phyloP scores from a whole-genome alignment of 2,888 invertebrate species.

The Cataglyphis cursor region DNA sequence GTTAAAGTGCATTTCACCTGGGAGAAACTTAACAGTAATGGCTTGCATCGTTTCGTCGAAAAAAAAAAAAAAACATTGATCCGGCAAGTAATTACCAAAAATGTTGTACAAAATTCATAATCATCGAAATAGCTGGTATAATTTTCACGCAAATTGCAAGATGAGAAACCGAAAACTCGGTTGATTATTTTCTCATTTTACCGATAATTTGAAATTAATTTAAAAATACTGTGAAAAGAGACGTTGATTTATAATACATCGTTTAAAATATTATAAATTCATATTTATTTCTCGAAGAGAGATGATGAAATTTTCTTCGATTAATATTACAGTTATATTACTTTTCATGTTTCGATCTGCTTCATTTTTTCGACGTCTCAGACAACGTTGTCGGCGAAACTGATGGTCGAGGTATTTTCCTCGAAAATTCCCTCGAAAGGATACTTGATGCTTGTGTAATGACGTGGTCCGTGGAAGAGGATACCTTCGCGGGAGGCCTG shows the following conservation, averaged over 20 bases:
- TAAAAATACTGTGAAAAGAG: neutral
- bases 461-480: slow-evolving; percentile 65
- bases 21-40: slow-evolving; percentile 61
- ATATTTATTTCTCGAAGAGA: neutral
- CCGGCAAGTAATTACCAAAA: slow-evolving; percentile 33
- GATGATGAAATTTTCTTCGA: neutral
- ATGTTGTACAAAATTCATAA: neutral
- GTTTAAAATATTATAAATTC: neutral
- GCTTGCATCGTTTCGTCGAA: slow-evolving; percentile 60
- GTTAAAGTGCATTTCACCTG: slow-evolving; percentile 57
- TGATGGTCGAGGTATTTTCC: slow-evolving; percentile 50
- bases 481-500: slow-evolving; percentile 67
- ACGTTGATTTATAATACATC: neutral
- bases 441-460: slow-evolving; percentile 68
- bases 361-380: slow-evolving; percentile 9
- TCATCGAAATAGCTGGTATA: neutral
- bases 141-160: neutral
- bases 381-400: slow-evolving; percentile 10
- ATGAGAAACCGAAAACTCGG: neutral
- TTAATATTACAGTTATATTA: neutral
- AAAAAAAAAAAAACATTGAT: slow-evolving; percentile 34
- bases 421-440: slow-evolving; percentile 59
- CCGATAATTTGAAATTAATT: neutral
- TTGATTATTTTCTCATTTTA: neutral
- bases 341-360: neutral